Evolutionary conservation across 1,140 invertebrate genomes (phyloP).

Genomic region (Papilio polytes): DNA sequence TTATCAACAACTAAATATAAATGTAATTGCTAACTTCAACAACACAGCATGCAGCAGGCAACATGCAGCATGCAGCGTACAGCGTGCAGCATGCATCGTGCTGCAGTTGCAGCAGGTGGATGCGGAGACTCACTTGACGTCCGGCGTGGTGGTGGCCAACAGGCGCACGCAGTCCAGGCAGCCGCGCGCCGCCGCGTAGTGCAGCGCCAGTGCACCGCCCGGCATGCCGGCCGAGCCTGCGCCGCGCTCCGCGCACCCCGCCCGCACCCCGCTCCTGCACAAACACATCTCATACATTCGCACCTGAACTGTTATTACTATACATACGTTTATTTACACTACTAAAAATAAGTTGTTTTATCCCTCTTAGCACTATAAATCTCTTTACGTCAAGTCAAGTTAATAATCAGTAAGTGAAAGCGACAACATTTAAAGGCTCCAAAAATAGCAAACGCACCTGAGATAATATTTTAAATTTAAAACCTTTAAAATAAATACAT

Average conservation of each 20-base stretch:
- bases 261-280: conserved; percentile 77
- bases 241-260: conserved; percentile 74
- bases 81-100: neutral
- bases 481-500: neutral
- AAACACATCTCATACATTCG: conserved; percentile 62
- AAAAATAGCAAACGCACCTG: neutral
- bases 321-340: neutral
- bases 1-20: conserved; percentile 39
- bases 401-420: neutral
- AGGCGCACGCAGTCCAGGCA: conserved; percentile 93
- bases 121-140: conserved; percentile 88
- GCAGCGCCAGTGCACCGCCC: conserved; percentile 89
- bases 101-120: conserved; percentile 1
- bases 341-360: neutral
- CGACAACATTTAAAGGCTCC: neutral
- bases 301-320: neutral
- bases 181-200: conserved; percentile 93
- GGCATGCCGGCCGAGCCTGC: conserved; percentile 72
- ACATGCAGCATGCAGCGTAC: neutral
- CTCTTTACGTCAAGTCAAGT: neutral
- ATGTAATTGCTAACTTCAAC: neutral
- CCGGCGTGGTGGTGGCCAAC: conserved; percentile 89
- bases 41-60: neutral
- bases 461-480: neutral
- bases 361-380: neutral